Conservation (phyloP, 2,113 vertebrate genomes). For the Bubo blakistoni region DNA sequence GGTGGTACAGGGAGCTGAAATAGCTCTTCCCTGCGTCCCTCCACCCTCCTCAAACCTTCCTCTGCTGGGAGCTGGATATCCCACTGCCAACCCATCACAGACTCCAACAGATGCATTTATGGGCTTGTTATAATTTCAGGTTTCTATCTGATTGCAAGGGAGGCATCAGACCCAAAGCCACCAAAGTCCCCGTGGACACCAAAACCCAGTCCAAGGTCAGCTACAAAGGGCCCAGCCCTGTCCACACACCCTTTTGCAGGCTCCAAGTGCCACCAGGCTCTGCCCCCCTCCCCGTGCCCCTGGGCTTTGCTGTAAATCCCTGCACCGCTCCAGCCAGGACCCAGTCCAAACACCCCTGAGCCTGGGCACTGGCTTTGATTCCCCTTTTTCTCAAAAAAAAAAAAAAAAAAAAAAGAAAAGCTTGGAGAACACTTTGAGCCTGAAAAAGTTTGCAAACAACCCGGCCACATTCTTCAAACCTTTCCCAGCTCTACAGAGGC, state of each 20-base stretch:
- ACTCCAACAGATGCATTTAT: not conserved
- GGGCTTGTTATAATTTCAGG: not conserved
- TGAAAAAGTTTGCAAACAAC: not conserved
- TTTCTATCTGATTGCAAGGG: not conserved
- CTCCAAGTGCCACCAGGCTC: not conserved
- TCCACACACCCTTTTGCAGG: not conserved
- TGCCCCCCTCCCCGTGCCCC: not conserved
- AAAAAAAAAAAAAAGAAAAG: not conserved
- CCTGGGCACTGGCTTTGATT: not conserved
- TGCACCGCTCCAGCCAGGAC: not conserved
- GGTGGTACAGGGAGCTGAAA: conserved; percentile 21
- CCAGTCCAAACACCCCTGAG: not conserved
- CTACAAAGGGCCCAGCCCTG: not conserved
- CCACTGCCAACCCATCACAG: not conserved
- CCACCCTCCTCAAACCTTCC: not conserved
- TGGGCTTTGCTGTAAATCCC: not conserved
- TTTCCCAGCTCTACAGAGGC: not conserved
- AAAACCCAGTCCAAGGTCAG: not conserved
- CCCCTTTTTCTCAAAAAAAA: not conserved
- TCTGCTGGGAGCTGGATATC: not conserved
- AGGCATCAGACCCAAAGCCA: not conserved
- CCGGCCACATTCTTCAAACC: not conserved
- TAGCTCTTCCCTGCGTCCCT: not conserved
- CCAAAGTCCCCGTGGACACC: not conserved
- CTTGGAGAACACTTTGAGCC: not conserved